phyloP scores from a whole-genome alignment of 2,113 vertebrate genomes.

The Pogona vitticeps region DNA sequence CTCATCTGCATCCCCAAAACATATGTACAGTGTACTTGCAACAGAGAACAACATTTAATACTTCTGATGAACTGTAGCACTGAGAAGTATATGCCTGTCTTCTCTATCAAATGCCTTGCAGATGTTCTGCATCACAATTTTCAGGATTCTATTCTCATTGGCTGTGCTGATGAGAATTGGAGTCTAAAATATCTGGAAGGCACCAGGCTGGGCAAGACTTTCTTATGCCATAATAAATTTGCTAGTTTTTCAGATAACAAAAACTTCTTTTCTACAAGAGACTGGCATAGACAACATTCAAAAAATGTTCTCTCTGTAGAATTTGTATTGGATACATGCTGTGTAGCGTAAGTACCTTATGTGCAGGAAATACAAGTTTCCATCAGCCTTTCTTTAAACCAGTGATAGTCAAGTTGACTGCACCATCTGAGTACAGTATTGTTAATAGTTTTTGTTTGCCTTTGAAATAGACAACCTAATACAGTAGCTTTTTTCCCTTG shows the following conservation, averaged over 20 bases:
- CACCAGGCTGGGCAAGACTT: too few species aligned
- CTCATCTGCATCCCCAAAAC: background rate
- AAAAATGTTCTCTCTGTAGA: background rate
- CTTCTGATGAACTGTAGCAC: background rate
- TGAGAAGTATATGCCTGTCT: too few species aligned
- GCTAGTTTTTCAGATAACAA: background rate
- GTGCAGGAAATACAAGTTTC: background rate
- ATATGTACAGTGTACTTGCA: background rate
- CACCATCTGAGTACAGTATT: background rate
- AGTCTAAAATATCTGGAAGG: too few species aligned
- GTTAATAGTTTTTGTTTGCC: background rate
- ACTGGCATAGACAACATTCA: background rate
- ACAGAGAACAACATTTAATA: background rate
- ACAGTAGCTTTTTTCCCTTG: background rate
- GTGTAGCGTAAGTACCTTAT: background rate
- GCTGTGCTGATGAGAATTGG: too few species aligned
- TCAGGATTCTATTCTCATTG: too few species aligned
- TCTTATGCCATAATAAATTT: background rate
- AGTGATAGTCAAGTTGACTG: background rate
- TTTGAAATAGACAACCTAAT: background rate
- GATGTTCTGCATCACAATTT: too few species aligned
- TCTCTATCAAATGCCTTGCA: too few species aligned
- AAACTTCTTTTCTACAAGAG: background rate
- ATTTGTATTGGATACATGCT: background rate
- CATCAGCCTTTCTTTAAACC: background rate